These are phyloP conservation scores for Phrynocephalus versicolor DNA, from an alignment of 2,113 vertebrate genomes.

Conservation along the genomic window DNA sequence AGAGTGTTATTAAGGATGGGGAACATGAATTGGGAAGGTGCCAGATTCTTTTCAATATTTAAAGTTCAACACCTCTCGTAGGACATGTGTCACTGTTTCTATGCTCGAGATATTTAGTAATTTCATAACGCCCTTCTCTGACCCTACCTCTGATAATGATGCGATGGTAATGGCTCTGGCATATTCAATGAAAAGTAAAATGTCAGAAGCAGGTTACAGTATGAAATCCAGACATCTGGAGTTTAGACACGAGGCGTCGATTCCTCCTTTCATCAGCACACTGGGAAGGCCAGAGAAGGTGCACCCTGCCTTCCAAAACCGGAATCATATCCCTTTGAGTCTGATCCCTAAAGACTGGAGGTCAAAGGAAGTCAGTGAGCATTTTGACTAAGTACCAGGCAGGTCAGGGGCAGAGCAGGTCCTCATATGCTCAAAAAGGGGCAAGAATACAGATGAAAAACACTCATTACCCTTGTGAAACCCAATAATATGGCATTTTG, in stretches of 20 bases:
- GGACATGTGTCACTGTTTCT: neutral
- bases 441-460: constrained; percentile 4
- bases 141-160: neutral
- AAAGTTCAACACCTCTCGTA: rapidly evolving
- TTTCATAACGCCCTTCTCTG: constrained; percentile 4
- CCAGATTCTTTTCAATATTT: neutral
- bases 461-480: neutral
- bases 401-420: neutral
- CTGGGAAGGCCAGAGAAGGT: neutral
- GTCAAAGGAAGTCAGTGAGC: neutral
- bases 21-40: neutral
- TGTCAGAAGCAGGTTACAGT: neutral
- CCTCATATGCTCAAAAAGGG: neutral
- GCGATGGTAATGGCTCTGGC: neutral
- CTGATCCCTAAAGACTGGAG: neutral
- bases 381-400: neutral
- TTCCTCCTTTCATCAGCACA: neutral
- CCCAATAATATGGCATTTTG: neutral
- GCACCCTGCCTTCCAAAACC: rapidly evolving
- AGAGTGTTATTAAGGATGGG: constrained; percentile 12
- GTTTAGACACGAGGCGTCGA: neutral
- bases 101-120: neutral
- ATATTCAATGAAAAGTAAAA: constrained; percentile 9
- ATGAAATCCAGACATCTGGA: constrained; percentile 6
- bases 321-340: neutral